Conservation (phyloP, 2,888 invertebrate species). For the Chrysolina americana region DNA sequence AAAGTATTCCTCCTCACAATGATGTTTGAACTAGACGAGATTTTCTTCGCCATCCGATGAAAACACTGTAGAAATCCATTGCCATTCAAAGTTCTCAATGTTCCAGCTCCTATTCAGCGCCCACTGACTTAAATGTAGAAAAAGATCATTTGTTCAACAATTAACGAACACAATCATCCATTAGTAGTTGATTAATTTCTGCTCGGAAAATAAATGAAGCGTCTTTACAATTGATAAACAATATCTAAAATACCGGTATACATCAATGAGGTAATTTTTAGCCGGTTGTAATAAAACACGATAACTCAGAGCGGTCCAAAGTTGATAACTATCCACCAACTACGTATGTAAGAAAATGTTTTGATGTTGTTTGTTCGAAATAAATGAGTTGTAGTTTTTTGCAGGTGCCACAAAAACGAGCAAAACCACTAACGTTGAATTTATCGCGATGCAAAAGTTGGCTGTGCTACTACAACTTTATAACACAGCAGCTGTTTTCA, state of each 20-base stretch:
- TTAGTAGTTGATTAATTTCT: not conserved
- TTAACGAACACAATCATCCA: not conserved
- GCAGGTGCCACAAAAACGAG: not conserved
- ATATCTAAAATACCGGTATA: not conserved
- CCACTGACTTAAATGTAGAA: not conserved
- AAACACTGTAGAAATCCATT: no score
- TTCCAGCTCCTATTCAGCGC: no score
- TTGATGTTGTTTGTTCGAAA: not conserved
- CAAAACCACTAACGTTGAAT: not conserved
- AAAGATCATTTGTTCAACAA: not conserved
- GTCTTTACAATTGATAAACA: not conserved
- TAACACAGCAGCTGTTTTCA: constrained; percentile 34
- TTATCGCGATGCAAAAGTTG: not conserved
- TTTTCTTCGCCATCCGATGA: no score
- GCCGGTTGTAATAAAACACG: not conserved
- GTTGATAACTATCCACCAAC: not conserved
- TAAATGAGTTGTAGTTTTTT: not conserved
- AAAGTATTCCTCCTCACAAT: no score
- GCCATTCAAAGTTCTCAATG: no score
- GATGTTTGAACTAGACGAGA: no score
- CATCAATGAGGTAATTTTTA: not conserved
- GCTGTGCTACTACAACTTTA: not conserved
- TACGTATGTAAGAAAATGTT: not conserved
- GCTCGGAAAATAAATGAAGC: not conserved
- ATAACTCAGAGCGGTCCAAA: not conserved